phyloP scores from a whole-genome alignment of 2,113 vertebrate genomes.

The Pimephales promelas region DNA sequence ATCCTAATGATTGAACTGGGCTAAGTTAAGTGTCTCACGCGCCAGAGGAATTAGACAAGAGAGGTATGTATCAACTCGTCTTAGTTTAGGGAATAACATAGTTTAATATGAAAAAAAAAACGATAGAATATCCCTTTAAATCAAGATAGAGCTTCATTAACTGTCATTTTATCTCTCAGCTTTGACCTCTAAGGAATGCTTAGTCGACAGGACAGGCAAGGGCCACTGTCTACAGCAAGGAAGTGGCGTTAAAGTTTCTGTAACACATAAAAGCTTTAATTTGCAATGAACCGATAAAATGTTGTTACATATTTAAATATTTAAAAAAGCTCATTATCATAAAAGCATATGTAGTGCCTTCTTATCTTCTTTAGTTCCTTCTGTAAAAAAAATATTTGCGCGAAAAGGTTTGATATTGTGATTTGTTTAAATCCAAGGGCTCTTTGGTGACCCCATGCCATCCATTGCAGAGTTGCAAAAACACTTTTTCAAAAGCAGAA shows the following conservation, averaged over 20 bases:
- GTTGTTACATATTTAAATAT: not conserved
- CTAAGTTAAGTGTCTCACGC: too few relatives aligned
- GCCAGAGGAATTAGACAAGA: too few relatives aligned
- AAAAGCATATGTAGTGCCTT: not conserved
- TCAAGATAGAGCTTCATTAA: not conserved
- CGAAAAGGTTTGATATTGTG: not conserved
- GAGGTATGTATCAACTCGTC: too few relatives aligned
- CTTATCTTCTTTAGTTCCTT: not conserved
- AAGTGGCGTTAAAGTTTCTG: not conserved
- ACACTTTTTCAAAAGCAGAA: not conserved
- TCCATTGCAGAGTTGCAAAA: not conserved
- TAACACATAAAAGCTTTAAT: not conserved
- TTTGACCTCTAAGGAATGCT: constrained; percentile 20
- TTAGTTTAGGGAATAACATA: too few relatives aligned
- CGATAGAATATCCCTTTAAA: too few relatives aligned
- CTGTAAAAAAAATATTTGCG: not conserved
- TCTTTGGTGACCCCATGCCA: not conserved
- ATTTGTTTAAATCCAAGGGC: not conserved
- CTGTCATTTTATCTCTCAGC: not conserved
- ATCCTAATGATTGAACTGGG: too few relatives aligned
- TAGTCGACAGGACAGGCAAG: not conserved
- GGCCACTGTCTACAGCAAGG: constrained; percentile 1
- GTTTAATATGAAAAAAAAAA: too few relatives aligned
- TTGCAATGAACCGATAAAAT: too few relatives aligned
- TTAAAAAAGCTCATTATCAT: not conserved